phyloP scores from a whole-genome alignment of 1,140 invertebrate genomes.

The Augochlora pura region DNA sequence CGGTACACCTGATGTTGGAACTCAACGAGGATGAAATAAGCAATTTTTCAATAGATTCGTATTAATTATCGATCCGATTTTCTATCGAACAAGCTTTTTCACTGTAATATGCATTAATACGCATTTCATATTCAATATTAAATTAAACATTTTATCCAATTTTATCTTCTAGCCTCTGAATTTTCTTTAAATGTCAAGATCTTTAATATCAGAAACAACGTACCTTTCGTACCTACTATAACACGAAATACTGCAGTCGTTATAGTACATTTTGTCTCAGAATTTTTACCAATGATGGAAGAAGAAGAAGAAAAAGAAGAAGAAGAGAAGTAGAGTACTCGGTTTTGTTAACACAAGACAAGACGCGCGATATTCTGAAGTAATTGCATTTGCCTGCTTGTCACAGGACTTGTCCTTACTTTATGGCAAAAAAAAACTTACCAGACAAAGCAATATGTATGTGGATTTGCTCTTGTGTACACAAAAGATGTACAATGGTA shows the following conservation, averaged over 20 bases:
- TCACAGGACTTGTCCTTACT: conserved; percentile 30
- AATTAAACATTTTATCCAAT: too few species aligned
- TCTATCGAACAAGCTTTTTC: conserved; percentile 3
- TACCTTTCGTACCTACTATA: conserved; percentile 51
- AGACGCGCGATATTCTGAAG: conserved; percentile 14
- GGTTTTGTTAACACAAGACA: conserved; percentile 9
- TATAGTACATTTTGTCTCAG: conserved; percentile 10
- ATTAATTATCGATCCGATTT: conserved; percentile 1
- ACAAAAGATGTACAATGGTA: conserved; percentile 62
- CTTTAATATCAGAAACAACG: conserved; percentile 51
- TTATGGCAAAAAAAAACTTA: conserved; percentile 69
- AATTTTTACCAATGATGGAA: conserved; percentile 31
- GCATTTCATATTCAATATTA: neutral
- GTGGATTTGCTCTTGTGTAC: conserved; percentile 70
- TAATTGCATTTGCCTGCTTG: conserved; percentile 47
- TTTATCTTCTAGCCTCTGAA: neutral
- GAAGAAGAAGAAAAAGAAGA: too few species aligned
- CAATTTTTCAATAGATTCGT: conserved; percentile 31
- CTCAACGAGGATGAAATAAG: conserved; percentile 20
- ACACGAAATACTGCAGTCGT: conserved; percentile 47
- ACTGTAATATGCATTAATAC: neutral
- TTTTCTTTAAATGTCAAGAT: conserved; percentile 35
- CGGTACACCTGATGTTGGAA: conserved; percentile 44
- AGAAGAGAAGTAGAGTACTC: conserved; percentile 19
- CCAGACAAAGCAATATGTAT: conserved; percentile 72